Percentiles rank a stretch among this genome's conserved stretches.
Evolutionary conservation across 2,888 invertebrate species (phyloP).

Genomic region (Drosophila suboccidentalis): DNA sequence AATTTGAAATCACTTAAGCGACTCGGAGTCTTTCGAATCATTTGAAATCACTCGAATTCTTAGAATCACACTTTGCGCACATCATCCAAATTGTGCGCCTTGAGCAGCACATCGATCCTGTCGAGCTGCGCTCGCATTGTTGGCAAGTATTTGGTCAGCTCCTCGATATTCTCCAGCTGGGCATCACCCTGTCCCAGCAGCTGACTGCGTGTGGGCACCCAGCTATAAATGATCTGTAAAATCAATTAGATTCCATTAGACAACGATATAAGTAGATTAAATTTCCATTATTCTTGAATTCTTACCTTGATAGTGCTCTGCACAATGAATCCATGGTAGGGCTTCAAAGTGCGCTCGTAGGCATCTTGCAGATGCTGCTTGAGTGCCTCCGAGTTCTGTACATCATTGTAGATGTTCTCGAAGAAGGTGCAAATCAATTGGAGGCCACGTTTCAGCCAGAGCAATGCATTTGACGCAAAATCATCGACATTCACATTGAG

Average conservation of each 20-base stretch:
- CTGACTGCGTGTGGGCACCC: slow-evolving; percentile 88
- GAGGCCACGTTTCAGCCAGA: slow-evolving; percentile 89
- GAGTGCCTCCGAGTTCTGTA: slow-evolving; percentile 86
- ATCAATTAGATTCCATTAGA: not conserved
- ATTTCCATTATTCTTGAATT: not conserved
- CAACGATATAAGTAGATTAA: not conserved
- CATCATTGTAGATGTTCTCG: slow-evolving; percentile 83
- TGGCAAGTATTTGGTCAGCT: slow-evolving; percentile 86
- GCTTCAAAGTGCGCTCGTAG: slow-evolving; percentile 90
- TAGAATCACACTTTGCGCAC: slow-evolving; percentile 82
- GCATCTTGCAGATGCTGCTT: slow-evolving; percentile 88
- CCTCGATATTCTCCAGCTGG: slow-evolving; percentile 85
- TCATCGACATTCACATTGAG: slow-evolving; percentile 87
- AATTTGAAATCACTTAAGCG: not conserved
- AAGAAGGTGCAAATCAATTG: slow-evolving; percentile 85
- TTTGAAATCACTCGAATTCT: not conserved
- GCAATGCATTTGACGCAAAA: slow-evolving; percentile 88
- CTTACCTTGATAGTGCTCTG: slow-evolving; percentile 90
- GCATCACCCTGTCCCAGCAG: slow-evolving; percentile 86
- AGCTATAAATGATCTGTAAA: slow-evolving; percentile 88
- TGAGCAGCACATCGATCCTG: slow-evolving; percentile 88
- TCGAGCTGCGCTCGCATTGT: slow-evolving; percentile 88
- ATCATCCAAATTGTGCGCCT: slow-evolving; percentile 87
- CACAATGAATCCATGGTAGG: slow-evolving; percentile 91
- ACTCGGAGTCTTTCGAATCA: not conserved